Conservation (phyloP, 1,140 invertebrate species). For the Muscidifurax raptorellus region DNA sequence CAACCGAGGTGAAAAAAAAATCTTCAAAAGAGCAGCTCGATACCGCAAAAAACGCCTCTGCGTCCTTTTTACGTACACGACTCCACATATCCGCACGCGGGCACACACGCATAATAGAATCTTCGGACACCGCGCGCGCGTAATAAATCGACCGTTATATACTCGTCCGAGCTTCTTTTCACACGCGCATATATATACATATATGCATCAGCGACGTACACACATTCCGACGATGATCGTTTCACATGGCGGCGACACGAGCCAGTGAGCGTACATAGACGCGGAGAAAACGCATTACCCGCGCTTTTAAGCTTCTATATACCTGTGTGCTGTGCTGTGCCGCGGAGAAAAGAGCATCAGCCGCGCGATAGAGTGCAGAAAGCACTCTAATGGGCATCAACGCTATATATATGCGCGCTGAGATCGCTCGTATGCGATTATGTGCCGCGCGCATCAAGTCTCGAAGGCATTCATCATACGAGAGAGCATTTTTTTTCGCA, state of each 20-base stretch:
- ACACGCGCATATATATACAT: no score
- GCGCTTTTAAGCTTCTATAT: not conserved
- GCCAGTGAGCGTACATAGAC: not conserved
- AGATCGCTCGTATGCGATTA: slow-evolving; percentile 30
- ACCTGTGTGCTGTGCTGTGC: no score
- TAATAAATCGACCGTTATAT: slow-evolving; percentile 19
- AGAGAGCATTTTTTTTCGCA: not conserved
- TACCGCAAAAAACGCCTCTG: not conserved
- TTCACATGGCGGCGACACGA: slow-evolving; percentile 24
- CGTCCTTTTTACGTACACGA: not conserved
- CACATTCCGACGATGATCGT: not conserved
- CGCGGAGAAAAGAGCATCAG: not conserved
- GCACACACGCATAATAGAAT: not conserved
- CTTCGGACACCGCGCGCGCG: not conserved
- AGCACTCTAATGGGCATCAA: slow-evolving; percentile 9
- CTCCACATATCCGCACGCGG: not conserved
- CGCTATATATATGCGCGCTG: not conserved
- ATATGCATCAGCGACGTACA: not conserved
- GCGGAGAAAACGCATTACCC: not conserved
- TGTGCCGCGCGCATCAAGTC: not conserved
- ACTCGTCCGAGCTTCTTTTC: not conserved
- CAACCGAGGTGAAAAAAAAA: not conserved
- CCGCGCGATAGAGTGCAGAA: not conserved
- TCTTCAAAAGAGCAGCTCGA: not conserved
- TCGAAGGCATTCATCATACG: slow-evolving; percentile 32